A percentile compares a stretch with the other conserved stretches of the same genome.
Evolutionary conservation across 2,113 vertebrate species (phyloP).

Genomic region (Bubo blakistoni): DNA sequence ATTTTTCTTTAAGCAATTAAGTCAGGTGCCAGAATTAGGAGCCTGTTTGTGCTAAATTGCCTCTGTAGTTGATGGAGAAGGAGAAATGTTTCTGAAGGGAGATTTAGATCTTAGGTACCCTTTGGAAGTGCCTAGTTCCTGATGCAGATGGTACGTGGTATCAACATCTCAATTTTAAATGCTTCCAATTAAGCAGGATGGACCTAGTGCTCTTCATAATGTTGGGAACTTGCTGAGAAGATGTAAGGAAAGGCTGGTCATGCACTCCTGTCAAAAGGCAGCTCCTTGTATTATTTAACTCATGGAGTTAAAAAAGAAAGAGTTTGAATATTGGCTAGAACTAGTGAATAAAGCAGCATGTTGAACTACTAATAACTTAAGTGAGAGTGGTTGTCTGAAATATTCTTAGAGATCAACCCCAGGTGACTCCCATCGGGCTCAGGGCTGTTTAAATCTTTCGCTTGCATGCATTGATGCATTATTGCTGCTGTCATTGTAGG

Average conservation of each 20-base stretch:
- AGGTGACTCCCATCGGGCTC: accelerated
- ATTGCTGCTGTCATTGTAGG: neutral
- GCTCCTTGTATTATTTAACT: neutral
- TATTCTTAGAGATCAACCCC: neutral
- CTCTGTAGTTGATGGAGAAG: neutral
- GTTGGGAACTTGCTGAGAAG: neutral
- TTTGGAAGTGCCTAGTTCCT: neutral
- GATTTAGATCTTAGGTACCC: neutral
- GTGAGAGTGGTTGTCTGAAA: neutral
- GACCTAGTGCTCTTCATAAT: neutral
- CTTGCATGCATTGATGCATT: neutral
- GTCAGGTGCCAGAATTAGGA: neutral
- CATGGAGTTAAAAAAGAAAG: neutral
- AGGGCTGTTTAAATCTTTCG: neutral
- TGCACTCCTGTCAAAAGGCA: neutral
- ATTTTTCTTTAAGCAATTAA: neutral
- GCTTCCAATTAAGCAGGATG: neutral
- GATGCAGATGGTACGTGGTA: neutral
- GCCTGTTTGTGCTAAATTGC: neutral
- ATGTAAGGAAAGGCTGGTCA: neutral
- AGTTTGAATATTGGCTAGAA: neutral
- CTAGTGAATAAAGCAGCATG: neutral
- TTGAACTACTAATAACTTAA: neutral
- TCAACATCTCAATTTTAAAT: neutral
- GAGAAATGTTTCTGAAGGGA: neutral